phyloP scores from a whole-genome alignment of 1,140 invertebrate species.

The Leptopilina boulardi region DNA sequence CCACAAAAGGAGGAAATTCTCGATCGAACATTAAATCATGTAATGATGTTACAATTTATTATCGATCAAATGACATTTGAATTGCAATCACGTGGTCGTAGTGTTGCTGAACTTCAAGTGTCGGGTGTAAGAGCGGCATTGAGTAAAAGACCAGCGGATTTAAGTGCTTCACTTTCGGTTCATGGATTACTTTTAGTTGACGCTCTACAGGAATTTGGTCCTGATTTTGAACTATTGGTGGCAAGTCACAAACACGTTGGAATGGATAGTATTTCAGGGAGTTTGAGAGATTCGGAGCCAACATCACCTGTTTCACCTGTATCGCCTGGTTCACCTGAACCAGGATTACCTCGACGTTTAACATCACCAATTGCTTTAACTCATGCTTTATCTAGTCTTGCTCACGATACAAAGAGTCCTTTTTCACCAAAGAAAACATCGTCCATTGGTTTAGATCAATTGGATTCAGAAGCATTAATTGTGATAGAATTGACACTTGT shows the following conservation, averaged over 20 bases:
- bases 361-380: slow-evolving; percentile 79
- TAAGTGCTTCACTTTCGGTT: slow-evolving; percentile 88
- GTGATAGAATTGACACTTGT: slow-evolving; percentile 88
- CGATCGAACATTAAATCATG: slow-evolving; percentile 77
- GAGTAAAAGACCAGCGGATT: slow-evolving; percentile 83
- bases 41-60: slow-evolving; percentile 90
- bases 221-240: slow-evolving; percentile 94
- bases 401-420: slow-evolving; percentile 61
- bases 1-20: slow-evolving; percentile 66
- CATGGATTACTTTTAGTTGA: slow-evolving; percentile 95
- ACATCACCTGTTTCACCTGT: slow-evolving; percentile 86
- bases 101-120: slow-evolving; percentile 93
- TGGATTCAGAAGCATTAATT: slow-evolving; percentile 90
- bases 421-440: slow-evolving; percentile 65
- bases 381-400: slow-evolving; percentile 77
- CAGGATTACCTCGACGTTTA: slow-evolving; percentile 64
- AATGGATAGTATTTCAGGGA: slow-evolving; percentile 95
- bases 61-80: slow-evolving; percentile 93
- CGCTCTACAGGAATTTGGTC: slow-evolving; percentile 95
- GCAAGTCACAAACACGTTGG: slow-evolving; percentile 96
- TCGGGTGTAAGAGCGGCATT: slow-evolving; percentile 88
- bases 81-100: slow-evolving; percentile 88
- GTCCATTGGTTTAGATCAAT: slow-evolving; percentile 68
- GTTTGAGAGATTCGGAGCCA: slow-evolving; percentile 92
- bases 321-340: slow-evolving; percentile 84